Evolutionary conservation across 2,797 vertebrate genomes (phyloP).

Genomic region (Fistularia commersonii): DNA sequence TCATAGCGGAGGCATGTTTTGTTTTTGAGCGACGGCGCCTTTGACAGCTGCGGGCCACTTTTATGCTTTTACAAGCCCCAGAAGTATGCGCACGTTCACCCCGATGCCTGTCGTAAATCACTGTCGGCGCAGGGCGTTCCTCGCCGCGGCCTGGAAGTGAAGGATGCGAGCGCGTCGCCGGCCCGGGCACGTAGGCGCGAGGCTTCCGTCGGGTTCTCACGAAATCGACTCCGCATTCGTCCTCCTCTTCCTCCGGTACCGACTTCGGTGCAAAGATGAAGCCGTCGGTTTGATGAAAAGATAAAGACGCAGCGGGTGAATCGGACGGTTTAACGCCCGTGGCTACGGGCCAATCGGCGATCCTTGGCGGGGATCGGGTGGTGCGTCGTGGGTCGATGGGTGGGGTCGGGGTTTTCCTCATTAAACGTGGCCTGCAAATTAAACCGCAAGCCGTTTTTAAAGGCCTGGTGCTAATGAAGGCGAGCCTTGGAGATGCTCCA

Average conservation of each 20-base stretch:
- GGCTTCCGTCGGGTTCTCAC: not conserved
- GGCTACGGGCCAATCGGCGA: conserved; percentile 29
- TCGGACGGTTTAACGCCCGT: no score
- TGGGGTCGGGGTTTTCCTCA: conserved; percentile 39
- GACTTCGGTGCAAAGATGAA: conserved; percentile 23
- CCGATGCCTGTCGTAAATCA: no score
- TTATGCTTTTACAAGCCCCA: no score
- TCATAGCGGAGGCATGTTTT: no score
- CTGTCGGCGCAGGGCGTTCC: no score
- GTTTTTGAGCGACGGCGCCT: no score
- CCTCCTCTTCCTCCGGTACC: conserved; percentile 25
- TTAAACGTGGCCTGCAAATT: conserved; percentile 63
- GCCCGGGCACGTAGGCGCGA: conserved; percentile 43
- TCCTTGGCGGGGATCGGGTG: no score
- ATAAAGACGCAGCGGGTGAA: no score
- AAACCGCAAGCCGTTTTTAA: conserved; percentile 56
- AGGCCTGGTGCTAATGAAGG: conserved; percentile 62
- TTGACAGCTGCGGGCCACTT: no score
- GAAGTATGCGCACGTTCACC: no score
- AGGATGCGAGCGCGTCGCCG: conserved; percentile 42
- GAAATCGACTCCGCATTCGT: conserved; percentile 41
- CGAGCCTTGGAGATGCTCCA: conserved; percentile 46
- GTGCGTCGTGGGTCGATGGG: no score
- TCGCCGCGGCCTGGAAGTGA: conserved; percentile 7
- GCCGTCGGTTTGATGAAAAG: conserved; percentile 50